Evolutionary conservation across 2,888 invertebrate genomes (phyloP), one percentile per base, ranked within the genome.

Genomic region (Cistogaster globosa): DNA sequence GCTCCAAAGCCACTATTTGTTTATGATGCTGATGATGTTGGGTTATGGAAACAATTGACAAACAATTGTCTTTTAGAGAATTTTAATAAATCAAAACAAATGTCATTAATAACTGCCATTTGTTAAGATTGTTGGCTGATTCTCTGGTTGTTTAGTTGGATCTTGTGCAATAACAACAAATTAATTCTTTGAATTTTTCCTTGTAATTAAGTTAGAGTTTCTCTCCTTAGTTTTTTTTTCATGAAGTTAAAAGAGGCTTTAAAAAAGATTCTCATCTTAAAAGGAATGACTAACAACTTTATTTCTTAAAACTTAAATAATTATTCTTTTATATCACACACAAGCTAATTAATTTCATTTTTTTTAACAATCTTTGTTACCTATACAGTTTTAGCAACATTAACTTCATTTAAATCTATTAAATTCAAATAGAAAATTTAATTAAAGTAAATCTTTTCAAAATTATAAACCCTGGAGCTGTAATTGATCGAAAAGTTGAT

Each of bases 61-160:
- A 68, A 78, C 68, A 55, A 78, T 78, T 78, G 69, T 71, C 32
- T 69, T 55, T 45, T 0, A 71, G 22, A 63, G 69, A 69, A 78
- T 78, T 78, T 78, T 78, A 78, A 78, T 78, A 78, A 78, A 78
- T 78, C 69, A 69, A 63, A 69, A 45, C 69, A 53, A 36, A 20
- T 63, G 69, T 45, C 78, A 78, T 78, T 78, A 71, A 78, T 78
- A 71, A 78, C 62, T 57, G 62, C 53, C 78, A 38, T 53, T 45
- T 62, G 63, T 45, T 63, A 45, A 20, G 63, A 38, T 55, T 11
- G 42, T 60, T 74, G 2, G n/a, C 22, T 55, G 38, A 8, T 60
- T 74, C 7, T n/a, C 1, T 48, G 48, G 9, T 12, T 67, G 42
- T 4, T 12, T 42, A 12, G 42, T 67, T 51, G 48, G 18, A 42